Base-by-base conservation (phyloP, 2,888 invertebrate genomes). In the Pristionchus mayeri region DNA sequence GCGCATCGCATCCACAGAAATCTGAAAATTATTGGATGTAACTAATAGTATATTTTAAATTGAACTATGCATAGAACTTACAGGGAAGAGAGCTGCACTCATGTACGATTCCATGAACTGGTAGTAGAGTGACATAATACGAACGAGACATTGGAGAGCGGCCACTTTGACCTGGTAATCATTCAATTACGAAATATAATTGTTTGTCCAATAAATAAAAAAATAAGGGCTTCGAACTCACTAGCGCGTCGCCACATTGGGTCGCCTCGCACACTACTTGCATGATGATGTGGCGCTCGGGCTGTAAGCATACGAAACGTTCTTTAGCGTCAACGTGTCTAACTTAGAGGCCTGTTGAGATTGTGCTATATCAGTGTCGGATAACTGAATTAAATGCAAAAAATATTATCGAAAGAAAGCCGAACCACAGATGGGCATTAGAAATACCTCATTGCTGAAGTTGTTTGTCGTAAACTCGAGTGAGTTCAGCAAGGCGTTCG, bases 91-190 rank as follows among this genome's bases (percentile, higher is more conserved):
- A 21, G 98, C 99, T 93, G 96, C 96, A 0, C 96, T 97, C 99
- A 99, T 99, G 93, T 99, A 99, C 21, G 96, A 96, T 93, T 99
- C 98, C 99, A 99, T 99, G 93, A 96, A 96, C 93, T 97, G 97
- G 93, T 99, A 99, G 93, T 99, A 99, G 4, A 99, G 95, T 0
- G 98, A 96, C 95, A 99, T 96, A 90, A 99, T 98, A 95, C 97
- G 98, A 88, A 97, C 99, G 93, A 99, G 95, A 94, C 99, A 99
- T 93, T 99, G 98, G 84, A 99, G 94, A 3, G 99, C 98, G 16
- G 98, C 97, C 24, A 99, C 91, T 50, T 86, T 83, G 37, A 83
- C 83, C 81, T 81, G 60, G n/a, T n/a, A n/a, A n/a, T n/a, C n/a
- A n/a, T n/a, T n/a, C n/a, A n/a, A n/a, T n/a, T n/a, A n/a, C n/a